Base-by-base conservation (phyloP, 2,888 invertebrate genomes). In the Euspilapteryx auroguttella region DNA sequence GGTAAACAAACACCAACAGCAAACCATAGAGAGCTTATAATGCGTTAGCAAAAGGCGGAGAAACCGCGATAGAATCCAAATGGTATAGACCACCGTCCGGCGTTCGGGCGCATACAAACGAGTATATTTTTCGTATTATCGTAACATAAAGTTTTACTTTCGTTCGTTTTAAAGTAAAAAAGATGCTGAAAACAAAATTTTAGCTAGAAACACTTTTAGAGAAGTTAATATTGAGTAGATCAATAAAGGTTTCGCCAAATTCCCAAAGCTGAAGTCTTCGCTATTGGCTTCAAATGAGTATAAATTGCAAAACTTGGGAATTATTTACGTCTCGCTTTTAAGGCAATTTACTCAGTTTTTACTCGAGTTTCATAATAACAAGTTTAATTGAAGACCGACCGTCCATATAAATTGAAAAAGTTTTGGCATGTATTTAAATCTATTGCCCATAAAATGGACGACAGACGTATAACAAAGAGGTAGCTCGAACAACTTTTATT, bases 381-480 rank as follows among this genome's bases (percentile, higher is more conserved):
- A 66, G 61, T 68, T 69, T 66, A 66, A 69, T 71, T 65, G 65
- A 66, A 68, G 66, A 63, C 61, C 59, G 54, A n/a, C n/a, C 56
- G 59, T 59, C 63, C 63, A 55, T 58, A 61, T 68, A 65, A 66
- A 69, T 69, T 66, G n/a, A n/a, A 57, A 55, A 71, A 68, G 58
- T 68, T 68, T 64, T 48, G 57, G 55, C 58, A 53, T 65, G 68
- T 59, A 65, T 65, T 69, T 68, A 64, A 66, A 65, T 66, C 56
- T 58, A n/a, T n/a, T n/a, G n/a, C n/a, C n/a, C n/a, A n/a, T n/a
- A n/a, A n/a, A n/a, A n/a, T n/a, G n/a, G n/a, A n/a, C n/a, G n/a
- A n/a, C n/a, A n/a, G n/a, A n/a, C n/a, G n/a, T n/a, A n/a, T n/a
- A n/a, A n/a, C n/a, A n/a, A n/a, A n/a, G n/a, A n/a, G n/a, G n/a